phyloP scores from a whole-genome alignment of 2,797 vertebrate species.

The Cossypha niveicapilla region DNA sequence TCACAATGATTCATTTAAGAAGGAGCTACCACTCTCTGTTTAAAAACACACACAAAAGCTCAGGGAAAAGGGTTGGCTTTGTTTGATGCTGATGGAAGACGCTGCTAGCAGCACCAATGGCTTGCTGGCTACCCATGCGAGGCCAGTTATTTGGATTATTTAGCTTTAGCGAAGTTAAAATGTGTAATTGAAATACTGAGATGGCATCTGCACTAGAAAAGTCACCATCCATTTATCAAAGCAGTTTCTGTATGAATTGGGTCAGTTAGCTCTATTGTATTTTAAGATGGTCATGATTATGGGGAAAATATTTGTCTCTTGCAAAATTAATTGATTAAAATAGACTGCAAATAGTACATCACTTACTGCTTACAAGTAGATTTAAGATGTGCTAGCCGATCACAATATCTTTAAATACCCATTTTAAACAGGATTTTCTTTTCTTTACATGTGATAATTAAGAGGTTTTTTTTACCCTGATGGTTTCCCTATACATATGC shows the following conservation, averaged over 20 bases:
- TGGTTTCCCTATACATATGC: background rate
- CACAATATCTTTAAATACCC: background rate
- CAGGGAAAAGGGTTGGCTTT: background rate
- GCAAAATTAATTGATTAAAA: background rate
- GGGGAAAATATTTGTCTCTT: background rate
- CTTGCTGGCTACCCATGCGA: background rate
- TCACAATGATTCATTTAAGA: background rate
- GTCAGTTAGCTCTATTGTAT: background rate
- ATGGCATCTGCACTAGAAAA: background rate
- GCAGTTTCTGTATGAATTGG: background rate
- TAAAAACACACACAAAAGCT: background rate
- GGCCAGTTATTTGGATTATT: background rate
- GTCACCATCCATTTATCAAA: background rate
- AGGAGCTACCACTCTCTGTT: background rate
- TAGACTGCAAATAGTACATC: background rate
- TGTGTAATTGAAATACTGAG: background rate
- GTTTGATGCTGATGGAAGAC: background rate
- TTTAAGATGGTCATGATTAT: background rate
- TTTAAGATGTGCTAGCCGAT: background rate
- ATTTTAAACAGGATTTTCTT: background rate
- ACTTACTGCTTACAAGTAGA: background rate
- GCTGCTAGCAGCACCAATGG: background rate
- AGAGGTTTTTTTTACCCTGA: background rate
- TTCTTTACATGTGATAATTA: conserved; percentile 30
- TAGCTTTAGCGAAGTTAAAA: background rate